phyloP scores from a whole-genome alignment of 2,797 vertebrate genomes.

The Sarcophilus harrisii region DNA sequence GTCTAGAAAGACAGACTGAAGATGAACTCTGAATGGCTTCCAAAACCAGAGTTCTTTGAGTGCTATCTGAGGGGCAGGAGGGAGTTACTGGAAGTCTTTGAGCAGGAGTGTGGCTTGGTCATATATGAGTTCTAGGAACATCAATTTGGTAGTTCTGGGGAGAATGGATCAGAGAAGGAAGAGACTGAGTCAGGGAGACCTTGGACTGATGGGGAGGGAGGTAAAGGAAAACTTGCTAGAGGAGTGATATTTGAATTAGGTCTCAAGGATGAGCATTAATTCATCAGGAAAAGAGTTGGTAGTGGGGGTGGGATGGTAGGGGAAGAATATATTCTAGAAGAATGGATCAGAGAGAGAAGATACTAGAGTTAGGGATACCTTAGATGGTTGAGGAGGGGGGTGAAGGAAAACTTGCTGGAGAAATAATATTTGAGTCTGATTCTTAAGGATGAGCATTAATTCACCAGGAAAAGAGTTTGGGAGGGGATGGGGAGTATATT shows the following conservation, averaged over 20 bases:
- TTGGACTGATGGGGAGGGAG: neutral
- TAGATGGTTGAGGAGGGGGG: neutral
- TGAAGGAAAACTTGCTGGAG: neutral
- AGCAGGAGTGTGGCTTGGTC: neutral
- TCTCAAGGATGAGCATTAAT: neutral
- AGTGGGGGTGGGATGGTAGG: too few species aligned
- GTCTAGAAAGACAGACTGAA: neutral
- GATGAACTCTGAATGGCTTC: neutral
- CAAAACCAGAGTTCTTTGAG: neutral
- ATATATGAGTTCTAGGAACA: neutral
- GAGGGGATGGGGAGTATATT: neutral
- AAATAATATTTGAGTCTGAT: neutral
- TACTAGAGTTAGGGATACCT: too few species aligned
- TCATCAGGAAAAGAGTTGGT: neutral
- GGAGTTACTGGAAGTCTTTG: neutral
- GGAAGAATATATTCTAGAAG: neutral
- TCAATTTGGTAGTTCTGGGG: neutral
- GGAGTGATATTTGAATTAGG: neutral
- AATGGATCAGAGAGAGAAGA: neutral
- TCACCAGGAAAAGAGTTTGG: neutral
- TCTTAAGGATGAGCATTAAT: neutral
- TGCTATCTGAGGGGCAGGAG: neutral
- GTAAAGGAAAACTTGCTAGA: neutral
- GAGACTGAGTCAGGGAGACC: neutral
- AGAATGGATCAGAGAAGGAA: neutral